Evolutionary conservation across 2,888 invertebrate genomes (phyloP).

Genomic region (Lasioglossum pauxillum): DNA sequence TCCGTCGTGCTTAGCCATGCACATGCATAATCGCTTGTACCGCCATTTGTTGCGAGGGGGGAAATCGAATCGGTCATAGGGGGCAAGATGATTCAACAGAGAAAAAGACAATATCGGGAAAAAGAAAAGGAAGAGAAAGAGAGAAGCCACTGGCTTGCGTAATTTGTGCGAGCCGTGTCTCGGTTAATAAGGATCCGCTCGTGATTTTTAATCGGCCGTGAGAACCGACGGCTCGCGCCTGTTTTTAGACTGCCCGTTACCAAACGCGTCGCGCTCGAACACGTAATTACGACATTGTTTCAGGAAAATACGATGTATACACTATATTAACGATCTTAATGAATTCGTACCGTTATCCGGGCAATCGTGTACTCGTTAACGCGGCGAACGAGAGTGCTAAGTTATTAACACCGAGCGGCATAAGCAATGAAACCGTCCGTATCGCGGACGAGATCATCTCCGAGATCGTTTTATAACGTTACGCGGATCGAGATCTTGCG

Average conservation of each 20-base stretch:
- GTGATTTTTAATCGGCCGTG: background rate
- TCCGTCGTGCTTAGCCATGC: background rate
- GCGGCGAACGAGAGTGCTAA: background rate
- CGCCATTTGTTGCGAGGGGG: conserved; percentile 21
- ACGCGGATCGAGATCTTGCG: background rate
- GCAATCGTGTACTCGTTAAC: conserved; percentile 6
- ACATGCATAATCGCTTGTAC: conserved; percentile 23
- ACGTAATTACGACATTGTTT: background rate
- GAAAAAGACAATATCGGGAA: background rate
- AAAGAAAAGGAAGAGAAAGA: background rate
- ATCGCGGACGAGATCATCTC: background rate
- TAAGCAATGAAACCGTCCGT: conserved; percentile 5
- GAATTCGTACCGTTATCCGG: background rate
- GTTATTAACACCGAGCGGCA: background rate
- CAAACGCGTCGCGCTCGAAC: background rate
- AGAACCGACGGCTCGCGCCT: background rate
- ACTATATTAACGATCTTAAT: background rate
- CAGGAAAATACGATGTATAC: background rate
- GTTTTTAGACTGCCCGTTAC: background rate
- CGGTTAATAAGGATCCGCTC: background rate
- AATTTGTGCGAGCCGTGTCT: background rate
- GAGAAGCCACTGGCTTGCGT: background rate
- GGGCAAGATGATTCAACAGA: background rate
- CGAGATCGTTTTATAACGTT: conserved; percentile 10
- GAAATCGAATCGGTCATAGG: background rate